Percentiles rank a stretch among this genome's conserved stretches.
Evolutionary conservation across 2,888 invertebrate genomes (phyloP).

Genomic region (Malthinus flaveolus): DNA sequence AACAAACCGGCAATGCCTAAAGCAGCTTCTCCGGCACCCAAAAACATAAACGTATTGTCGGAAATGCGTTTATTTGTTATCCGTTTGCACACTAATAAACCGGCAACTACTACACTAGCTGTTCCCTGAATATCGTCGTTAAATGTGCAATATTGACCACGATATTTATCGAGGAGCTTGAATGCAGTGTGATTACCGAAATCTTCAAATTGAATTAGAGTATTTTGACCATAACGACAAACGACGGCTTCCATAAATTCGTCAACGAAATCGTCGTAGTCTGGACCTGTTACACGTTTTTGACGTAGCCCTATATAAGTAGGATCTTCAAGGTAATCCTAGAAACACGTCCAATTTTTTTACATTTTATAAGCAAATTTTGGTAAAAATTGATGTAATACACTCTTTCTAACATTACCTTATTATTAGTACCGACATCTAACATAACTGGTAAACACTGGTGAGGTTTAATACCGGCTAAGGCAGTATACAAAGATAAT

Average conservation of each 20-base stretch:
- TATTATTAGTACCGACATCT: slow-evolving; percentile 94
- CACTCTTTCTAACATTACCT: slow-evolving; percentile 55
- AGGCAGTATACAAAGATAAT: slow-evolving; percentile 90
- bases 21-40: slow-evolving; percentile 74
- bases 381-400: not conserved
- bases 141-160: slow-evolving; percentile 89
- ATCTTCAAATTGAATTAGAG: slow-evolving; percentile 94
- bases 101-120: slow-evolving; percentile 94
- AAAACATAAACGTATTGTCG: slow-evolving; percentile 89
- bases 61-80: slow-evolving; percentile 79
- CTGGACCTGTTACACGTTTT: slow-evolving; percentile 76
- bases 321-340: slow-evolving; percentile 82
- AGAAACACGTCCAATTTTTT: slow-evolving; percentile 15
- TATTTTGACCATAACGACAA: slow-evolving; percentile 80
- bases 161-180: slow-evolving; percentile 86
- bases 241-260: slow-evolving; percentile 97
- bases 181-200: slow-evolving; percentile 98
- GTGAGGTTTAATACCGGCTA: slow-evolving; percentile 95
- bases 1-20: slow-evolving; percentile 37
- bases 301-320: slow-evolving; percentile 93
- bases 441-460: slow-evolving; percentile 92
- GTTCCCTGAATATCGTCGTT: slow-evolving; percentile 99
- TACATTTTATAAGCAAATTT: no score
- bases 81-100: slow-evolving; percentile 78
- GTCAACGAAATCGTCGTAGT: slow-evolving; percentile 92